Conservation (phyloP, 2,797 vertebrate species). For the Anomalospiza imberbis region DNA sequence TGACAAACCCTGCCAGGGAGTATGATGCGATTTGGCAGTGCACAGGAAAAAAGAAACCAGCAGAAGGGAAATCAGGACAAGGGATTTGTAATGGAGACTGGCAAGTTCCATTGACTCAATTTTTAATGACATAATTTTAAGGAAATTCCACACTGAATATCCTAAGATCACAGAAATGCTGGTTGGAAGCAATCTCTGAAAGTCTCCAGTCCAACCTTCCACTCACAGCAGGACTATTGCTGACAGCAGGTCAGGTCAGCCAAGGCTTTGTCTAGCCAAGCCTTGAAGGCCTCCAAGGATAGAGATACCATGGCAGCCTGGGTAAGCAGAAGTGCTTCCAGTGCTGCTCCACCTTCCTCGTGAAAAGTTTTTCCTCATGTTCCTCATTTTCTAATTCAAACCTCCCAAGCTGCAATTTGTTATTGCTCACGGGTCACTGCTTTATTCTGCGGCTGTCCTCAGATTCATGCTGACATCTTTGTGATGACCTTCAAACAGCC, state of each 20-base stretch:
- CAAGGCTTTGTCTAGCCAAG: conserved; percentile 43
- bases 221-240: neutral
- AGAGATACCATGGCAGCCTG: neutral
- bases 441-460: neutral
- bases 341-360: conserved; percentile 11
- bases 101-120: neutral
- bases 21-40: neutral
- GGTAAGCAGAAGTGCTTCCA: conserved; percentile 42
- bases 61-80: conserved; percentile 46
- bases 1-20: neutral
- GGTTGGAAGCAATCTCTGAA: neutral
- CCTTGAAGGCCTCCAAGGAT: conserved; percentile 29
- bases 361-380: neutral
- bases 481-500: neutral
- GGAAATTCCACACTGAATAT: conserved; percentile 58
- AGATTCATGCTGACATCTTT: neutral
- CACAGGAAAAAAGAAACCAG: neutral
- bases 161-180: conserved; percentile 51
- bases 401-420: neutral
- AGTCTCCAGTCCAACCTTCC: conserved; percentile 10
- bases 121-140: conserved; percentile 53
- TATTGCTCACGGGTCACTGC: neutral
- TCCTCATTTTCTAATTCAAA: conserved; percentile 17
- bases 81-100: conserved; percentile 33
- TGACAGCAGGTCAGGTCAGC: conserved; percentile 31